Evolutionary conservation across 53 echinoderm and acorn worm genomes (phyloP), one percentile per base, ranked within the genome.

Genomic region (Zoroaster sp.): DNA sequence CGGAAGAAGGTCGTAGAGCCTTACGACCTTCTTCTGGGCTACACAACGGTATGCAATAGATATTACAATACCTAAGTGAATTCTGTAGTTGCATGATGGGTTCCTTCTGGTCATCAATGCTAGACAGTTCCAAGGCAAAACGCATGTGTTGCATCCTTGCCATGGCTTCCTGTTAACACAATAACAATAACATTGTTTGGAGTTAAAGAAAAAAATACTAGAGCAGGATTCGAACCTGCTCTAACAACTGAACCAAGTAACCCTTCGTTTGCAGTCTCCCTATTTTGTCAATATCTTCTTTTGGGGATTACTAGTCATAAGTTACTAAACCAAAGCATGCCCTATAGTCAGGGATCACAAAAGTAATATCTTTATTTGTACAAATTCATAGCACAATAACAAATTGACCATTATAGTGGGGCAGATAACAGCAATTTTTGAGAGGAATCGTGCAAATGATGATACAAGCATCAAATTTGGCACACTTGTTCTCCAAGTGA

Each of bases 31-130:
- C 32, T 35, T 0, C 5, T 40, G 3, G 36, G 30, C n/a, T n/a
- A n/a, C 72, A 4, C 15, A 78, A 47, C 25, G 33, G 31, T n/a
- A 32, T 66, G 21, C 13, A 37, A 35, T 54, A 15, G 31, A 32
- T 37, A 9, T n/a, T 65, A 30, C 0, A 5, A 36, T 83, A 91
- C 94, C 95, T 95, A 74, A 98, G 89, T 69, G 95, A 94, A 91
- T 98, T 96, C 88, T 98, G 98, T 15, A 98, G 88, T 51, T 91
- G 93, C 92, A 95, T 89, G 31, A 98, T 94, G 12, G 98, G 98
- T 54, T 92, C 94, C 69, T 94, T 95, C 88, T 98, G 95, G 70
- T 98, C 95, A 33, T 94, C 94, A 2, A 88, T 94, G 89, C 90
- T 98, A 35, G 94, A 92, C n/a, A 98, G 91, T 65, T 98, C 94